Conservation (phyloP, 2,888 invertebrate species). For the Standfussiana lucernea region DNA sequence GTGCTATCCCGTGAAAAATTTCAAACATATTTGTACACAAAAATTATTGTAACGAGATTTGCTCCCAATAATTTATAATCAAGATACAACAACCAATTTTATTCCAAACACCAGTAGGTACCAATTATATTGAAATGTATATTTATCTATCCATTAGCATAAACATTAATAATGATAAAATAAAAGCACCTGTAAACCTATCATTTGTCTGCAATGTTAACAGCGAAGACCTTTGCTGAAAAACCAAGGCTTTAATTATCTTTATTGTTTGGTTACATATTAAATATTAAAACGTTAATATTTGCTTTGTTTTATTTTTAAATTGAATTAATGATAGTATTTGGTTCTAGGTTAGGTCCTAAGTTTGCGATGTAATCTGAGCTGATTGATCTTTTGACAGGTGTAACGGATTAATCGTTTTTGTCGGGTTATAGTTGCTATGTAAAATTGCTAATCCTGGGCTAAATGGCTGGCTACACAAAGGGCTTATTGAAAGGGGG, state of each 20-base stretch:
- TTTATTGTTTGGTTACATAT: slow-evolving; percentile 55
- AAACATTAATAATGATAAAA: slow-evolving; percentile 47
- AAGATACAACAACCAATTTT: slow-evolving; percentile 43
- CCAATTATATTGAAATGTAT: slow-evolving; percentile 58
- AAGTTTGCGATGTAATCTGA: slow-evolving; percentile 29
- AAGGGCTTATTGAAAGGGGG: neutral
- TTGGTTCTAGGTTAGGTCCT: slow-evolving; percentile 41
- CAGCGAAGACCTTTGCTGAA: slow-evolving; percentile 64
- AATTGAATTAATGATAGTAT: slow-evolving; percentile 50
- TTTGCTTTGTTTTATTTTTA: slow-evolving; percentile 34
- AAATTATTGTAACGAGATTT: neutral
- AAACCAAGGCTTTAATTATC: slow-evolving; percentile 59
- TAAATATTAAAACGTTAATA: slow-evolving; percentile 32
- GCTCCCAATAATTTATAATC: slow-evolving; percentile 2
- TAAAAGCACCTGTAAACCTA: slow-evolving; percentile 44
- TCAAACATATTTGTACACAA: neutral
- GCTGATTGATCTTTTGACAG: slow-evolving; percentile 51
- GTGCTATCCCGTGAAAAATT: neutral
- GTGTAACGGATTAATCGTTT: slow-evolving; percentile 31
- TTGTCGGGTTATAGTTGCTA: slow-evolving; percentile 1
- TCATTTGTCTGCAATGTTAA: slow-evolving; percentile 56
- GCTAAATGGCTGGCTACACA: neutral
- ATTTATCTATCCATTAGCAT: slow-evolving; percentile 55
- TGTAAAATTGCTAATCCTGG: neutral
- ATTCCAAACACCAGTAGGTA: slow-evolving; percentile 49